Conservation (phyloP, 2,113 vertebrate species). For the Erythrolamprus reginae region DNA sequence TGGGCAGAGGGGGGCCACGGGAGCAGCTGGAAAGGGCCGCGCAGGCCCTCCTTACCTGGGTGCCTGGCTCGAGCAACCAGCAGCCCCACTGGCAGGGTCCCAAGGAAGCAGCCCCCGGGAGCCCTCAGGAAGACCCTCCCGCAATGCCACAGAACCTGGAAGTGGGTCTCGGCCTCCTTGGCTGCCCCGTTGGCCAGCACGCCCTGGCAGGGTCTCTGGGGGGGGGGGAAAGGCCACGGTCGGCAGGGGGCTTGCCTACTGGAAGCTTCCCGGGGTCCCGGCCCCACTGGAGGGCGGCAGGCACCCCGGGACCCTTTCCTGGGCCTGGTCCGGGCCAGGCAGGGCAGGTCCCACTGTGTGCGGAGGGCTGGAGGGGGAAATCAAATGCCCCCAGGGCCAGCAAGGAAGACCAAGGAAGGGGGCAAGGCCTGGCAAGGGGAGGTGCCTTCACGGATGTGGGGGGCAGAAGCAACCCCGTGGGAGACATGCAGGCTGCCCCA, state of each 20-base stretch:
- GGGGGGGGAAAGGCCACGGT: background rate
- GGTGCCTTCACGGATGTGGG: background rate
- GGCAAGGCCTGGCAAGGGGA: background rate
- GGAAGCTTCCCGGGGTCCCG: background rate
- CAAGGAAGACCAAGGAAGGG: background rate
- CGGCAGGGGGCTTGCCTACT: background rate
- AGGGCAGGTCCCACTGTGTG: background rate
- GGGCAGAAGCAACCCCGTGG: background rate
- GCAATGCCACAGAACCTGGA: slow-evolving; percentile 48
- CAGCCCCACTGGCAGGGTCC: slow-evolving; percentile 27
- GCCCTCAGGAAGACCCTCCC: slow-evolving; percentile 53
- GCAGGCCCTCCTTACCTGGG: slow-evolving; percentile 38
- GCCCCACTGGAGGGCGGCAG: background rate
- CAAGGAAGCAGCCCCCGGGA: slow-evolving; percentile 38
- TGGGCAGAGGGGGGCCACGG: background rate
- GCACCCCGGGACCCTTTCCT: background rate
- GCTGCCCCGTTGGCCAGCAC: slow-evolving; percentile 48
- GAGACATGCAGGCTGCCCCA: background rate
- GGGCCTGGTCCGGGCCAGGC: background rate
- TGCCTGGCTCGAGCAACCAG: slow-evolving; percentile 28
- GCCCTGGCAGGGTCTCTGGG: slow-evolving; percentile 41
- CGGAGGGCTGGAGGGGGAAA: background rate
- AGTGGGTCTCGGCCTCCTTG: slow-evolving; percentile 46
- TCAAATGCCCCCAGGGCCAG: background rate
- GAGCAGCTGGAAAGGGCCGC: background rate